phyloP scores from a whole-genome alignment of 2,888 invertebrate species.

The Patella caerulea region DNA sequence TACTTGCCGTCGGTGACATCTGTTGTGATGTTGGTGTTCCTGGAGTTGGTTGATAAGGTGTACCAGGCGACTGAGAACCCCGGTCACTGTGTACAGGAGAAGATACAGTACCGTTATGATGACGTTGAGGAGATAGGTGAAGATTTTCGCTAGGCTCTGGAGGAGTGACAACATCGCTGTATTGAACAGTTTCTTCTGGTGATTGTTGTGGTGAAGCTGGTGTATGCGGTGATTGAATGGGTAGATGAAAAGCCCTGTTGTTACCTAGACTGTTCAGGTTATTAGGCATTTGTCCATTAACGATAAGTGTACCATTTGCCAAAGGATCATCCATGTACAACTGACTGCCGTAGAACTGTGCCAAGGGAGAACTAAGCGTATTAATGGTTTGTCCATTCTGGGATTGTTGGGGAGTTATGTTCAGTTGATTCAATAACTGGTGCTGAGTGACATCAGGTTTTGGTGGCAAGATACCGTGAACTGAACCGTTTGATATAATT shows the following conservation, averaged over 20 bases:
- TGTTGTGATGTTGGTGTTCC: background rate
- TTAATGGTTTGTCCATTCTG: background rate
- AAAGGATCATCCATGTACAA: slow-evolving; percentile 1
- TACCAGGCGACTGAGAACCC: background rate
- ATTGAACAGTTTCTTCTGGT: background rate
- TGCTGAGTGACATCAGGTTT: background rate
- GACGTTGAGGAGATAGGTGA: background rate
- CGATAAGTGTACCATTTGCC: background rate
- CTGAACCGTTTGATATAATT: background rate
- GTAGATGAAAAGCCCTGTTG: background rate
- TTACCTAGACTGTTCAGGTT: background rate
- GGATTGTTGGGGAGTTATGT: background rate
- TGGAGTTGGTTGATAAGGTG: background rate
- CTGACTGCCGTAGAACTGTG: slow-evolving; percentile 1
- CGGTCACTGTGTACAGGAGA: background rate
- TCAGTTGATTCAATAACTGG: background rate
- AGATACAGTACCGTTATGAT: background rate
- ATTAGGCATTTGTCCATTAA: background rate
- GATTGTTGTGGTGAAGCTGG: background rate
- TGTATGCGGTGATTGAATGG: background rate
- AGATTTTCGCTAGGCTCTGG: background rate
- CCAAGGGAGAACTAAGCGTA: background rate
- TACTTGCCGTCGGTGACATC: background rate
- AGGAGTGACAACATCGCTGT: background rate
- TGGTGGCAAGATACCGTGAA: background rate